These are phyloP conservation scores for Chloroclystis v-ata DNA, from an alignment of 2,888 invertebrate species.

Conservation along the genomic window DNA sequence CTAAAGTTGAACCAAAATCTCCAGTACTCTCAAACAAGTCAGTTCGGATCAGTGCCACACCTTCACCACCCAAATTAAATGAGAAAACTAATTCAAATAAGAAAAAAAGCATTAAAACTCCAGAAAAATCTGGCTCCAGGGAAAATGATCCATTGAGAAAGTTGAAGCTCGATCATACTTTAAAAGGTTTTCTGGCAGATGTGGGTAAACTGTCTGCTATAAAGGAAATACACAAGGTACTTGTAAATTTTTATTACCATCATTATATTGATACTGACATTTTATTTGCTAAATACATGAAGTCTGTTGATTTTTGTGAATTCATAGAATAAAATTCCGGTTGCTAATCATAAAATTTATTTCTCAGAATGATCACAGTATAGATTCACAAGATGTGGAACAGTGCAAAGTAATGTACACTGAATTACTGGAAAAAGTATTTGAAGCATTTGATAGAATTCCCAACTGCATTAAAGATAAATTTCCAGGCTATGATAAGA, in stretches of 20 bases:
- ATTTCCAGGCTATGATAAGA: slow-evolving; percentile 79
- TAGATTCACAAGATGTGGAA: slow-evolving; percentile 40
- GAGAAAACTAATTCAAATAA: slow-evolving; percentile 19
- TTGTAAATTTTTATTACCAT: slow-evolving; percentile 4
- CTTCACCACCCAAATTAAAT: slow-evolving; percentile 38
- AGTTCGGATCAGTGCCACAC: slow-evolving; percentile 41
- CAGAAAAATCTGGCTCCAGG: slow-evolving; percentile 35
- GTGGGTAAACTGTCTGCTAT: slow-evolving; percentile 43
- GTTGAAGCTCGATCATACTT: slow-evolving; percentile 45
- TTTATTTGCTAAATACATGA: not conserved
- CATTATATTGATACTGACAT: not conserved
- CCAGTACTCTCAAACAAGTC: slow-evolving; percentile 36
- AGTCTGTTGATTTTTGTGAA: not conserved
- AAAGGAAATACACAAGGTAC: slow-evolving; percentile 39
- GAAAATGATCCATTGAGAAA: slow-evolving; percentile 48
- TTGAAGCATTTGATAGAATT: slow-evolving; percentile 80
- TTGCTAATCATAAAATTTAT: not conserved
- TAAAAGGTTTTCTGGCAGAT: slow-evolving; percentile 42
- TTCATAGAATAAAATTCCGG: not conserved
- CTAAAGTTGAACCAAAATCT: slow-evolving; percentile 29
- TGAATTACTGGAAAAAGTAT: slow-evolving; percentile 81
- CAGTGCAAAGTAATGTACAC: slow-evolving; percentile 75
- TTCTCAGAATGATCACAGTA: slow-evolving; percentile 34
- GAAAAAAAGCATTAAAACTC: slow-evolving; percentile 36
- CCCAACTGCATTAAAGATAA: slow-evolving; percentile 79